A percentile compares a stretch with the other conserved stretches of the same genome.
These are phyloP conservation scores for Palaemon carinicauda DNA, from an alignment of 1,140 invertebrate genomes.

Conservation along the genomic window DNA sequence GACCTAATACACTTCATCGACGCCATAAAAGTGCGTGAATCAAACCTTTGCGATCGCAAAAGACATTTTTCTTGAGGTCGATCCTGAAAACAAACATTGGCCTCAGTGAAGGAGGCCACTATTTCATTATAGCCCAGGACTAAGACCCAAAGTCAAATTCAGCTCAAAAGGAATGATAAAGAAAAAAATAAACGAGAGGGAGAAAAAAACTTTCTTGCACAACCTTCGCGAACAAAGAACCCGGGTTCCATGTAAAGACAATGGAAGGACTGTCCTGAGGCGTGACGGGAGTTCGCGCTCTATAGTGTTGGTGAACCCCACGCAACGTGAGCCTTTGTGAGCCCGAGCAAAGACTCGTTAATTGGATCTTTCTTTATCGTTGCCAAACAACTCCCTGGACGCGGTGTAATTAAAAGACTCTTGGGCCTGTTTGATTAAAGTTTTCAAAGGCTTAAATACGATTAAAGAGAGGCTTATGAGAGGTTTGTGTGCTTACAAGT, in stretches of 20 bases:
- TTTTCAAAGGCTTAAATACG: too few relatives aligned
- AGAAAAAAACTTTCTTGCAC: not conserved
- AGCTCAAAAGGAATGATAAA: not conserved
- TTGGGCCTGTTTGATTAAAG: too few relatives aligned
- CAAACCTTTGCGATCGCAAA: too few relatives aligned
- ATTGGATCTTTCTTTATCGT: not conserved
- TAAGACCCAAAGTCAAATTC: not conserved
- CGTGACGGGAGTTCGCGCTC: constrained; percentile 27
- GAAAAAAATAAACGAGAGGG: not conserved
- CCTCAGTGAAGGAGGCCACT: too few relatives aligned
- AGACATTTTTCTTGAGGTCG: too few relatives aligned
- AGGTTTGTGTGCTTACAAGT: too few relatives aligned
- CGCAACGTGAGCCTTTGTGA: not conserved
- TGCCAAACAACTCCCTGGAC: not conserved
- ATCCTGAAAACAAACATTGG: too few relatives aligned
- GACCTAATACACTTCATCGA: too few relatives aligned
- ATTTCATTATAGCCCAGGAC: too few relatives aligned
- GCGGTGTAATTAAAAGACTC: too few relatives aligned
- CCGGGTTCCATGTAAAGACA: not conserved
- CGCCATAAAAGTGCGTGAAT: too few relatives aligned
- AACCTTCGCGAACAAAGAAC: not conserved
- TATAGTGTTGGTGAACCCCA: constrained; percentile 3
- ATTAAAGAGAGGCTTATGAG: too few relatives aligned
- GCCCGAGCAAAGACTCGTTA: constrained; percentile 1
- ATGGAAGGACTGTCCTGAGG: constrained; percentile 20